Conservation (phyloP, 2,888 invertebrate genomes). For the Gibbula magus region DNA sequence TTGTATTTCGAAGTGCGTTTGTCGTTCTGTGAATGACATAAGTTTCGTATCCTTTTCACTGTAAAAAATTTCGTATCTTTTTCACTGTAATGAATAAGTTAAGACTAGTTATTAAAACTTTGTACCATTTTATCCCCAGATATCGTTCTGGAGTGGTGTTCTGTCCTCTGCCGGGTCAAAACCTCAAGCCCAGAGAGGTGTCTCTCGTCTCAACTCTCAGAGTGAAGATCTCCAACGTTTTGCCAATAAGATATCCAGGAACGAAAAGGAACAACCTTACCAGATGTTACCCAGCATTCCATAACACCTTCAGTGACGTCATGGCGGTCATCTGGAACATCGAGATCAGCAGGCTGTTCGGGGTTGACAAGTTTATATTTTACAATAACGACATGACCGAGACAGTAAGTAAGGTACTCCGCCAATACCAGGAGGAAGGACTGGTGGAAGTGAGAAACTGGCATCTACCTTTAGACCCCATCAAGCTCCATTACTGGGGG, state of each 20-base stretch:
- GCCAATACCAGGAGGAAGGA: not conserved
- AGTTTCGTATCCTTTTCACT: too few relatives aligned
- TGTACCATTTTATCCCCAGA: not conserved
- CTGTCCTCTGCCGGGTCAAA: not conserved
- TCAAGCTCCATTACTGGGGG: not conserved
- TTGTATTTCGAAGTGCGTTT: too few relatives aligned
- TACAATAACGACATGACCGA: not conserved
- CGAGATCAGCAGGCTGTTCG: slow-evolving; percentile 1
- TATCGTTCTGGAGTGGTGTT: not conserved
- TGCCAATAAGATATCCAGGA: not conserved
- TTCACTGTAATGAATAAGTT: too few relatives aligned
- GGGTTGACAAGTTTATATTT: not conserved
- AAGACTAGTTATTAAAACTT: too few relatives aligned
- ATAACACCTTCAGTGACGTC: not conserved
- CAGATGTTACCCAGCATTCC: slow-evolving; percentile 9
- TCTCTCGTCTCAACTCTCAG: not conserved
- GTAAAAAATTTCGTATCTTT: too few relatives aligned
- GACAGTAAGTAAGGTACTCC: not conserved
- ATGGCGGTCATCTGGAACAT: not conserved
- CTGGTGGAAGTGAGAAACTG: slow-evolving; percentile 3
- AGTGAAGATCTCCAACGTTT: not conserved
- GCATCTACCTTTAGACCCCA: not conserved
- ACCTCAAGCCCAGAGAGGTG: not conserved
- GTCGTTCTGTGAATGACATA: too few relatives aligned
- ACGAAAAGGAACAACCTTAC: not conserved